phyloP scores from a whole-genome alignment of 2,113 vertebrate genomes.

The Chloebia gouldiae region DNA sequence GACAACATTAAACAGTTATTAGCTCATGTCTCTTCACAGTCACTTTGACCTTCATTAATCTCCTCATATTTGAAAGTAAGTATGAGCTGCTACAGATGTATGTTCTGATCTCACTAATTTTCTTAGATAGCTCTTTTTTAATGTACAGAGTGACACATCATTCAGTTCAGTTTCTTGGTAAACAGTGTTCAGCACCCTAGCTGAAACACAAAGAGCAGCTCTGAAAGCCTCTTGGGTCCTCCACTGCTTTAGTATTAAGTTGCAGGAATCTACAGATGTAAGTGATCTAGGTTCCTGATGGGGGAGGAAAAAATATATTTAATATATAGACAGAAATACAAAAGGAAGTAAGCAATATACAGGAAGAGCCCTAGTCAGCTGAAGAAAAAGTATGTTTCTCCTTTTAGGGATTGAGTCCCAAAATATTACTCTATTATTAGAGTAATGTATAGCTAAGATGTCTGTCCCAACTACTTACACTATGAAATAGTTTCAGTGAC shows the following conservation, averaged over 20 bases:
- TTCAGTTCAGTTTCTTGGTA: not conserved
- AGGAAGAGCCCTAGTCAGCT: not conserved
- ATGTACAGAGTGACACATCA: not conserved
- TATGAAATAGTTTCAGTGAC: not conserved
- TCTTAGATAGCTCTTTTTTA: not conserved
- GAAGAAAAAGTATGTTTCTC: not conserved
- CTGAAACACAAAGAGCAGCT: not conserved
- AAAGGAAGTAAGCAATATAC: not conserved
- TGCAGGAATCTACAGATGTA: not conserved
- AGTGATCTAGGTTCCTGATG: not conserved
- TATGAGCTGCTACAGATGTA: not conserved
- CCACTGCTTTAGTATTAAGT: not conserved
- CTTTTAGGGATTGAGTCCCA: not conserved
- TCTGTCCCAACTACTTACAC: not conserved
- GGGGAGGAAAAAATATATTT: not conserved
- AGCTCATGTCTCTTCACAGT: not conserved
- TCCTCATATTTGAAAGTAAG: not conserved
- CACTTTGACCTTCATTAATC: not conserved
- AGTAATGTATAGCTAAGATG: not conserved
- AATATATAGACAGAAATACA: not conserved
- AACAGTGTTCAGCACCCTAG: not conserved
- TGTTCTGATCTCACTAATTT: not conserved
- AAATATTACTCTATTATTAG: not conserved
- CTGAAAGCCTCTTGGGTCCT: not conserved
- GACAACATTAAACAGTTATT: slow-evolving; percentile 38